Evolutionary conservation across 2,888 invertebrate species (phyloP), one percentile per base, ranked within the genome.

Genomic region (Cremastobaeus sp.): DNA sequence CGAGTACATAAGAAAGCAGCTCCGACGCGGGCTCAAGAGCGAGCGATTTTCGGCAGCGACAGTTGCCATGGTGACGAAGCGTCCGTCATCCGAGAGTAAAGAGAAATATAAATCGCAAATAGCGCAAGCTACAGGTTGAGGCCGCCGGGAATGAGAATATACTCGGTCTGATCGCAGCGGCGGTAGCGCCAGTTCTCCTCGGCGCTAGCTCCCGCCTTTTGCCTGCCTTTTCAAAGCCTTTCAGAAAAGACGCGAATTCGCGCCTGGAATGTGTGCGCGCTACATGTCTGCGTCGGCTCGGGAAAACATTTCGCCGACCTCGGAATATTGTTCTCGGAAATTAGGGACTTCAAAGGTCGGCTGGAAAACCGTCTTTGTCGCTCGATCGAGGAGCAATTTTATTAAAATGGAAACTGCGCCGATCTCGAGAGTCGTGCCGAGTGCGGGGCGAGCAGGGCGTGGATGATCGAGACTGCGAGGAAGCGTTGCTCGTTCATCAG

Each of bases 31-130:
- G 39, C 57, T n/a, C 20, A n/a, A 45, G 45, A 52, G 32, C 50
- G 59, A 70, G 55, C 69, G 69, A 65, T 70, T 64, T 76, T 69
- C 64, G 59, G 54, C 50, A 54, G 55, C 28, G 48, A 6, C 20
- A 47, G 54, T 68, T 55, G 48, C 47, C 68, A 64, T 65, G 66
- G 34, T 41, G 20, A 72, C 50, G 48, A 11, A 37, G 50, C 64
- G 68, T 72, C 69, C 65, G 75, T 72, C 69, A 69, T 65, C 55
- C 60, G 59, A 72, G 54, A 64, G 72, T 48, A 76, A 72, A 76
- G 64, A 76, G 59, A 68, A 64, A 68, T 57, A 59, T 64, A 69
- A 72, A 64, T 76, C 64, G 55, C 69, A 72, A 69, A 68, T 72
- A 64, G 69, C 60, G 39, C n/a, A 37, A 52, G 62, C 64, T 68